Evolutionary conservation across 2,113 vertebrate species (phyloP), one percentile per base, ranked within the genome.

Genomic region (Callionymus lyra): DNA sequence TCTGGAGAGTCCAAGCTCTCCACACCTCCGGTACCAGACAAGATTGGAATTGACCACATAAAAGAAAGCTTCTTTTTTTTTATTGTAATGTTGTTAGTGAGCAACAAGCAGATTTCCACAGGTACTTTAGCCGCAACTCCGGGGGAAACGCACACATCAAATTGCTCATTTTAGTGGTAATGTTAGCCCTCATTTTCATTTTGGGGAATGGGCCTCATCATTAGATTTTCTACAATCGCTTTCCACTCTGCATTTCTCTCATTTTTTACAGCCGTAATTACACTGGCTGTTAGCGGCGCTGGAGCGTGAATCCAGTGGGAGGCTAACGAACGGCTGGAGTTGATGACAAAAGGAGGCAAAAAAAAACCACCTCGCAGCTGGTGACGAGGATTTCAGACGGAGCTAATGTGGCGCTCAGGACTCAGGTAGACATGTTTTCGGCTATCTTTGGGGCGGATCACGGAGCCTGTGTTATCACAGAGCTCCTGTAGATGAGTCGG

Each of bases 261-360:
- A 69, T 65, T 65, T 70, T 61, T 67, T 62, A 68, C 58, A 63
- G 47, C 43, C 36, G 16, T 69, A 72, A 73, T 77, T 72, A 70
- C 40, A 16, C 33, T 55, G 59, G 58, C 44, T 47, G 60, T 62
- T 66, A 61, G 21, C 21, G 21, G 70, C 19, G 21, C 39, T 6
- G 16, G 16, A 53, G 49, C 50, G 50, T 70, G 51, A 71, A 53
- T 68, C 65, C 68, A 12, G 46, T 50, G 54, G 51, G 65, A 70
- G 47, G 47, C 52, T 65, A 71, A 74, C 65, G 66, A 75, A 73
- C 47, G 63, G 63, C 33, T 46, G 49, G 61, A 44, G 45, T 44
- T 70, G 55, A 61, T 59, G 65, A 54, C 65, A 50, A 53, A 53
- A 65, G 43, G 49, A 65, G 56, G 60, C 52, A 70, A 67, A 16